A percentile compares a stretch with the other conserved stretches of the same genome.
phyloP scores from a whole-genome alignment of 2,113 vertebrate species.

The Protobothrops flavoviridis region DNA sequence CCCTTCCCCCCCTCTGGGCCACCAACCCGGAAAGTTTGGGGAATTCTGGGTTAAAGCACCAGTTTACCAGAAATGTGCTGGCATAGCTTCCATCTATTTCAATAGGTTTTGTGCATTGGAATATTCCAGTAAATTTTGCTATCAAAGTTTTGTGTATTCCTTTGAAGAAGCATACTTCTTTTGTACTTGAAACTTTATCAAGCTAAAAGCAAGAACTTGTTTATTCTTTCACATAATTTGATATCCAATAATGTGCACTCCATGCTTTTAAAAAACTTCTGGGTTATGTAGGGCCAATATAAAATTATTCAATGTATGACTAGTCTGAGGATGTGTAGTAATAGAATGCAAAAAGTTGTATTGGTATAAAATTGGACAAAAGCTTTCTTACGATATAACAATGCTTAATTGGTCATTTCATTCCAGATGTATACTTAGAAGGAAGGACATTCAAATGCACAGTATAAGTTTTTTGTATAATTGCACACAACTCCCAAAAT shows the following conservation, averaged over 20 bases:
- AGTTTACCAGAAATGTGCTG: neutral
- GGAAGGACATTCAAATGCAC: neutral
- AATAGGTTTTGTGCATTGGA: neutral
- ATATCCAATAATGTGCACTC: neutral
- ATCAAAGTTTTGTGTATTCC: neutral
- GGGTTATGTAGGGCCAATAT: neutral
- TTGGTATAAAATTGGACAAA: neutral
- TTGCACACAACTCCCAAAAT: neutral
- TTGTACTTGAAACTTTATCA: neutral
- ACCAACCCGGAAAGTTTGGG: no score
- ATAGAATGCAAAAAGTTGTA: neutral
- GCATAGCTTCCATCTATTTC: neutral
- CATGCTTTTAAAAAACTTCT: neutral
- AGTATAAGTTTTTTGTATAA: neutral
- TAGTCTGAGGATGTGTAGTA: neutral
- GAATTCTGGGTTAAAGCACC: neutral
- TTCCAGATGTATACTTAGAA: neutral
- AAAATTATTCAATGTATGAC: neutral
- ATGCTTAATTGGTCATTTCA: neutral
- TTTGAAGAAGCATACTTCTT: neutral
- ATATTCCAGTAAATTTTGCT: neutral
- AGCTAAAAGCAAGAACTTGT: neutral
- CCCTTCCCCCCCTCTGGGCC: no score
- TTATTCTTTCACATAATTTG: neutral
- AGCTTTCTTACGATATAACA: neutral